Evolutionary conservation across 2,113 vertebrate genomes (phyloP), one percentile per base, ranked within the genome.

Genomic region (Ochotona princeps): DNA sequence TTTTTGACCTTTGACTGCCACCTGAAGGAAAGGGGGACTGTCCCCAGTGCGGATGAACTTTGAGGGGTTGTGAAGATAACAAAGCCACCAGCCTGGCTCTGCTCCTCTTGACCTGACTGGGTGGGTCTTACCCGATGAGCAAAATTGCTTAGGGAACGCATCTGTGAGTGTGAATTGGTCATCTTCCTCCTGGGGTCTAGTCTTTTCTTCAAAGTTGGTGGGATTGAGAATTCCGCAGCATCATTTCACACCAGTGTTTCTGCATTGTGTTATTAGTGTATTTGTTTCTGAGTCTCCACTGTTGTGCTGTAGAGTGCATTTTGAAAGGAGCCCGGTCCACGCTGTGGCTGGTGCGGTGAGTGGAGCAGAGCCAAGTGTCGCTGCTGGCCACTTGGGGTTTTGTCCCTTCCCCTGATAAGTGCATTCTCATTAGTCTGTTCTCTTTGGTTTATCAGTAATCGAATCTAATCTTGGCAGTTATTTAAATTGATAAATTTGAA

Each of bases 151-250:
- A 75, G n/a, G 87, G 26, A 91, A 81, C 9, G n/a, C 70, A 63
- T 51, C 82, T 32, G 61, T 57, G n/a, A 94, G 72, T 63, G n/a
- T 47, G 65, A 30, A 72, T 69, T 83, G 6, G 2, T 70, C 57
- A 30, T 54, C 49, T 74, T 82, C n/a, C 9, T 44, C 18, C 30
- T 44, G 89, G 38, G 61, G 35, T 72, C 23, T 28, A 78, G 78
- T 28, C 6, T 92, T 89, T 78, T 81, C 25, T n/a, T n/a, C 57
- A 66, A 89, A 79, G 32, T 44, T 85, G 38, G 28, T 94, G 54
- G 32, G 63, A 76, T 80, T 83, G 28, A 95, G 28, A 79, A 63
- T 81, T 83, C 18, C 65, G 21, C 63, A 28, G 49, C 65, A 69
- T 69, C 25, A 11, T 63, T 93, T 87, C 72, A 61, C 38, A 38